Base-by-base conservation (phyloP, 2,888 invertebrate species). In the Sericinus montela region DNA sequence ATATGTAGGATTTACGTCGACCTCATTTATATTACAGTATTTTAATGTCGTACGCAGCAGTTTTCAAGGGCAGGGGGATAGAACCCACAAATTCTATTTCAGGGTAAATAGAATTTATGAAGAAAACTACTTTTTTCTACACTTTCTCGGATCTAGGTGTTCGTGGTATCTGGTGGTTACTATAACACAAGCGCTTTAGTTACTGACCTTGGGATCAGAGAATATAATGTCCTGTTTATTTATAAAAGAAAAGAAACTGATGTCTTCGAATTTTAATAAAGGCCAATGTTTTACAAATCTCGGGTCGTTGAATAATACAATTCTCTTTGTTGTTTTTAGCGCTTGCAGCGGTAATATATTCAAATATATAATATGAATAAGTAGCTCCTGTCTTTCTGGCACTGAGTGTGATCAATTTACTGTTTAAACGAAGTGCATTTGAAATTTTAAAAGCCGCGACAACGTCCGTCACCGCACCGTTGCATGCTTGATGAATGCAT, bases 381-480 rank as follows among this genome's bases (percentile, higher is more conserved):
- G 25, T 7, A 25, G 7, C 8, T 1, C 8, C 8, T 11, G 32
- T 32, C 5, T 11, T 19, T 9, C 4, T n/a, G 29, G 29, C 11
- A 13, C 6, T 11, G 11, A 1, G 11, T 32, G 32, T 11, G 11
- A 11, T 32, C 32, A 11, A 7, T 32, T 11, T 32, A 5, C 10
- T 32, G 6, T 11, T 7, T 25, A 25, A 25, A 11, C 11, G 13
- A 32, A 32, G 7, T 32, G 11, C 13, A 65, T 70, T 70, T 65
- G 52, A 68, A 69, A 70, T 69, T 60, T 59, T 65, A 69, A 74
- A 60, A 55, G 57, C 41, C 48, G 45, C 55, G 38, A 50, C 53
- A 57, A 60, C 57, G 55, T 55, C 59, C 65, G 64, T 70, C 65
- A 68, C 59, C 60, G 65, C 59, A 61, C 62, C 52, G 57, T 56